Evolutionary conservation across 2,888 invertebrate species (phyloP), one percentile per base, ranked within the genome.

Genomic region (Agonopterix subpropinquella): DNA sequence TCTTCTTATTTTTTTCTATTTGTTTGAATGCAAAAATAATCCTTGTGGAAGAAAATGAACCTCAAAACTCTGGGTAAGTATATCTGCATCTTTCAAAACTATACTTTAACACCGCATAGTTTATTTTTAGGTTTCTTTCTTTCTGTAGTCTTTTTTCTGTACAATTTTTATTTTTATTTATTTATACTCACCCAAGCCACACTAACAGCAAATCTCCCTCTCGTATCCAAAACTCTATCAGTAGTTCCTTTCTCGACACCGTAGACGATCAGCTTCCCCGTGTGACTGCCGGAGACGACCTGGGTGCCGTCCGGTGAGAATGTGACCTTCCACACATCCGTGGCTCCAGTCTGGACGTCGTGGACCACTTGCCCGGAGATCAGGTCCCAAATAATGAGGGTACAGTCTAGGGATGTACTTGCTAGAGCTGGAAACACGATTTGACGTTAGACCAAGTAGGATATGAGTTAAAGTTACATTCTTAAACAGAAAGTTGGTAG

Each of bases 291-390:
- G 2, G 97, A 95, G 11, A 97, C 96, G 9, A 99, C 91, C 66
- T 92, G 93, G 63, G 93, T 92, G 53, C 96, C 95, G 71, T 97
- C 96, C 0, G 98, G 97, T 0, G 98, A 98, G 77, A 98, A 98
- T 3, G 93, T 93, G 0, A 98, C 93, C 0, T 96, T 96, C 98
- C 98, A 99, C 36, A 96, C 91, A 83, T 98, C 96, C 0, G 94
- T 92, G 0, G 96, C 95, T 0, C 95, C 96, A 36, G 95, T 94
- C 67, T 96, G 93, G 48, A 98, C 92, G 62, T 92, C 92, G 55
- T 94, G 94, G 44, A 95, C 91, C 77, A 94, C 94, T 57, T 95
- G 92, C 0, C 97, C 97, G 7, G 92, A 91, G 47, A 92, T 91
- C 9, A 98, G 79, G 65, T 98, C 95, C 98, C 98, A 99, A 48